phyloP scores from a whole-genome alignment of 2,797 vertebrate species.

The Urophycis tenuis region DNA sequence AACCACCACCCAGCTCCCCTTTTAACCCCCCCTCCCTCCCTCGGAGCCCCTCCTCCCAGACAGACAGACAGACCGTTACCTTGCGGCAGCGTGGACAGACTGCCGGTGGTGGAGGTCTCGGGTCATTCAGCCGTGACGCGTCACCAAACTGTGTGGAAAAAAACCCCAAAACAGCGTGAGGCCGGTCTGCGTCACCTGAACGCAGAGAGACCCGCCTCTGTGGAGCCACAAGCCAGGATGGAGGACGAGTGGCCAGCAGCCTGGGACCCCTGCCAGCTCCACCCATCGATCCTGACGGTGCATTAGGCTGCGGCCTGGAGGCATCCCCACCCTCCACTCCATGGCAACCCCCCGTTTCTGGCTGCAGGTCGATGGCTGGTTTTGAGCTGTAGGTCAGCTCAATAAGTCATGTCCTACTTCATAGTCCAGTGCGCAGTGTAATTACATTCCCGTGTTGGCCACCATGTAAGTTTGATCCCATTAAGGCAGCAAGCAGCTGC shows the following conservation, averaged over 20 bases:
- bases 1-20: too few species aligned
- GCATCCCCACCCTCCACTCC: too few species aligned
- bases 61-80: slow-evolving; percentile 62
- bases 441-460: slow-evolving; percentile 42
- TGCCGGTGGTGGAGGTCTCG: slow-evolving; percentile 56
- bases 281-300: too few species aligned
- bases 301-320: too few species aligned
- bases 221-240: too few species aligned
- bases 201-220: slow-evolving; percentile 41
- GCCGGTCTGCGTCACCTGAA: slow-evolving; percentile 39
- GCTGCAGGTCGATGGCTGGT: slow-evolving; percentile 42
- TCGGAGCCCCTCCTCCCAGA: slow-evolving; percentile 12
- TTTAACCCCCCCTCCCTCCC: background rate
- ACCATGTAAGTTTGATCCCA: slow-evolving; percentile 16
- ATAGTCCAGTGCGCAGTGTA: slow-evolving; percentile 63
- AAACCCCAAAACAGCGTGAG: background rate
- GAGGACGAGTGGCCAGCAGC: too few species aligned
- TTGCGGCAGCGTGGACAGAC: slow-evolving; percentile 60
- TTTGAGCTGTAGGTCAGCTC: slow-evolving; percentile 57
- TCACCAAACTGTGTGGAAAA: slow-evolving; percentile 50
- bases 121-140: slow-evolving; percentile 54
- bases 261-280: slow-evolving; percentile 20
- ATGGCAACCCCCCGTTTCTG: too few species aligned
- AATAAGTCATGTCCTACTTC: slow-evolving; percentile 78
- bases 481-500: too few species aligned